A percentile compares a stretch with the other conserved stretches of the same genome.
These are phyloP conservation scores for Lycaon pictus DNA, from an alignment of 2,113 vertebrate genomes.

Conservation along the genomic window DNA sequence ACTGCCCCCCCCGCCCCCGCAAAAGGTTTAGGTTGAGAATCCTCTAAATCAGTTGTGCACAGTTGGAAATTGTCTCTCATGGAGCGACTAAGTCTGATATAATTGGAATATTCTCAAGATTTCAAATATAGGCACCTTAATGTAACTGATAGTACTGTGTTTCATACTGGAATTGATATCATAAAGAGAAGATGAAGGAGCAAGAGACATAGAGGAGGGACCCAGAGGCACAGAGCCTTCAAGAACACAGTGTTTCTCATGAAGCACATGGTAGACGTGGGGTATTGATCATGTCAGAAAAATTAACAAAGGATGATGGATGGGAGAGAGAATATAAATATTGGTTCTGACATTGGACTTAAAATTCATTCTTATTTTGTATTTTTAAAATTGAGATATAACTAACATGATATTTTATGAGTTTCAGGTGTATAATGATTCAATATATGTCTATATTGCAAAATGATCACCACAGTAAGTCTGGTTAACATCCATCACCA, in stretches of 20 bases:
- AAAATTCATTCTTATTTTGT: background rate
- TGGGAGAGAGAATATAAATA: background rate
- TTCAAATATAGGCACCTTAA: background rate
- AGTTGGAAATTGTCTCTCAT: background rate
- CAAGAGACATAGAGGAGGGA: background rate
- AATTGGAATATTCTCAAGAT: background rate
- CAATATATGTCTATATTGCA: background rate
- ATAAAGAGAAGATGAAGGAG: background rate
- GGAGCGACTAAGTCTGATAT: background rate
- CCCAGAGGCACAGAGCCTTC: background rate
- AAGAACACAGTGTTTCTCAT: background rate
- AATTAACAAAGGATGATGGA: background rate
- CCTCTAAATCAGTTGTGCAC: background rate
- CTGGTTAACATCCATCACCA: background rate
- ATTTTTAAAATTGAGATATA: background rate
- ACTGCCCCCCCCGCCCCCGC: rapidly evolving
- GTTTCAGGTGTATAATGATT: background rate
- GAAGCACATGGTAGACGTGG: background rate
- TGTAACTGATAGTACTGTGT: background rate
- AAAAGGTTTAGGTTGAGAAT: background rate
- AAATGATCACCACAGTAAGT: background rate
- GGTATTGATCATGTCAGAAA: background rate
- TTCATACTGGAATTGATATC: background rate
- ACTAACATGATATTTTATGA: background rate
- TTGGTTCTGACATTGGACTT: background rate